Evolutionary conservation across 2,797 vertebrate genomes (phyloP), one percentile per base, ranked within the genome.

Genomic region (Pseudochromis fuscus): DNA sequence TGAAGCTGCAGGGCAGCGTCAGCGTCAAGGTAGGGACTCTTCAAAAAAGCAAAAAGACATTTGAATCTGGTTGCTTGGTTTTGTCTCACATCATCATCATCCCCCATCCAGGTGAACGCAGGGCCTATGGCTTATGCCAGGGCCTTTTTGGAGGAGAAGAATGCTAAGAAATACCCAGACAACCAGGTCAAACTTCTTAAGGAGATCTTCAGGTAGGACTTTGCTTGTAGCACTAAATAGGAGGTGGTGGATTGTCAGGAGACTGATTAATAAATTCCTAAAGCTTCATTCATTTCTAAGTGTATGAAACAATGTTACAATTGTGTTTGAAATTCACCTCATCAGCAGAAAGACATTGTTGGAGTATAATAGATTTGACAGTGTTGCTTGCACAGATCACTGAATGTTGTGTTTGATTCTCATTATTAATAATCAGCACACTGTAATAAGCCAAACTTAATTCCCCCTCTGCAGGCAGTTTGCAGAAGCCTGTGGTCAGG

Each of bases 51-150:
- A 23, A 10, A 66, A 8, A 13, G 9, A 23, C 9, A 1, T 53
- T 25, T 27, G 7, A 52, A 13, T 33, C 5, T 15, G 2, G 9
- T 62, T 67, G 5, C 13, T 27, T 49, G 15, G 25, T 31, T 58
- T 63, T 45, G 25, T 61, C 69, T 84, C 12, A 77, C n/a, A 31
- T 56, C 18, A 7, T 56, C 18, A 7, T 27, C 9, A 8, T 59
- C 7, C 15, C 7, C 7, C 21, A 24, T 64, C 2, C 67, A 99
- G 98, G 96, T 99, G 48, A 99, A 99, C 9, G 98, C 97, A 2
- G 98, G 98, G 19, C 98, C 98, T 0, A 98, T 99, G 97, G 98
- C 98, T 31, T 99, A 99, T 1, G 98, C 98, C 23, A 89, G 98
- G 75, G 98, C 98, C 19, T 99, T 99, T 82, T 89, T 99, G 69